Evolutionary conservation across 1,140 invertebrate genomes (phyloP), one percentile per base, ranked within the genome.

Genomic region (Scaptomyza hsui): DNA sequence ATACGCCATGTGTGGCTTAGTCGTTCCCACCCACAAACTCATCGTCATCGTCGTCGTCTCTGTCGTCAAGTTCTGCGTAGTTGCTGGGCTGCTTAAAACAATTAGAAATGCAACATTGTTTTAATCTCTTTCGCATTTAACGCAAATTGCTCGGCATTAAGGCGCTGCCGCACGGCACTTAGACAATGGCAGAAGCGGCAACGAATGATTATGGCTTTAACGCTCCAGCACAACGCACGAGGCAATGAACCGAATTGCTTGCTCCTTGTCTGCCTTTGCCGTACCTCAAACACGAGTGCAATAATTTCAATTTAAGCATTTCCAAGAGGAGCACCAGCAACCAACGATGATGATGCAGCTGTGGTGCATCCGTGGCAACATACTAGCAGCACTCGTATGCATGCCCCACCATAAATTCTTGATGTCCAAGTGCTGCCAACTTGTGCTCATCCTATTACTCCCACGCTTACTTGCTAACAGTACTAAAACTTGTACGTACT

Each of bases 61-160:
- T 47, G 26, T 69, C 60, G 42, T 42, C 42, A 42, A 69, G 47
- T 29, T 73, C 57, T 29, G 1, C 26, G 26, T 37, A 3, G 32
- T n/a, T 37, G 81, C 62, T 74, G 52, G 61, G 39, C 72, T 81
- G 82, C 82, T 86, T 88, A 82, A 88, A 88, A 88, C 82, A 88
- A 88, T 88, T 88, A 88, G 82, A 88, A 88, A 82, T 88, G 82
- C 82, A 88, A 88, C 82, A 88, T 88, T 82, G 82, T 88, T 88
- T 88, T 88, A 88, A 88, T 88, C 82, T 88, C 82, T 88, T 88
- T 82, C 68, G 82, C 82, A 88, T 88, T 88, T 78, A 88, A 88
- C 78, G 78, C 83, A 88, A 88, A 88, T 88, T 82, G 82, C 82
- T 88, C 47, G 60, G 78, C 78, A 88, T 88, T 88, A 88, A 78